Conservation (phyloP, 1,140 invertebrate genomes). For the Drosophila prosaltans region DNA sequence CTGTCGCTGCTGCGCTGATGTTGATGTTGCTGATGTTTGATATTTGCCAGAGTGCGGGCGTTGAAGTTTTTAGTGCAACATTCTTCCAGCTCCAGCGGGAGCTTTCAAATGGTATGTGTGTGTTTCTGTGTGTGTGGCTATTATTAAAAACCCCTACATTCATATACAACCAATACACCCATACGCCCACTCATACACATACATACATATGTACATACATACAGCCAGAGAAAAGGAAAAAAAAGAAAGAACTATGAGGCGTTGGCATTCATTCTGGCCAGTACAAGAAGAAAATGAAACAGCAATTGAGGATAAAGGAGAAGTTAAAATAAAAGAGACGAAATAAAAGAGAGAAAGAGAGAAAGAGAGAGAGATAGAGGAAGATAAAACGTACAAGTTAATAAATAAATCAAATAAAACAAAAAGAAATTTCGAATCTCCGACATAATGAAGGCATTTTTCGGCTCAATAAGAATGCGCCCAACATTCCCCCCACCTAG, state of each 20-base stretch:
- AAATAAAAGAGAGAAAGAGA: not conserved
- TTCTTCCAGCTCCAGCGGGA: slow-evolving; percentile 67
- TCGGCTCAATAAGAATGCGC: slow-evolving; percentile 4
- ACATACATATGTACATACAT: slow-evolving; percentile 31
- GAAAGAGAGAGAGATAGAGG: slow-evolving; percentile 2
- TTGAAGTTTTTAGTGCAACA: slow-evolving; percentile 79
- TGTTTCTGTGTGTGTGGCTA: slow-evolving; percentile 36
- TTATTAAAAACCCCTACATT: slow-evolving; percentile 69
- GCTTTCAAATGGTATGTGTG: slow-evolving; percentile 65
- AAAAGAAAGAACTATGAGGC: slow-evolving; percentile 63
- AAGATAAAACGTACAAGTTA: slow-evolving; percentile 28
- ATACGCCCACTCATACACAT: slow-evolving; percentile 16
- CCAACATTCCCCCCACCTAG: not conserved
- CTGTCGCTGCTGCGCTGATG: slow-evolving; percentile 6
- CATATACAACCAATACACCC: slow-evolving; percentile 17
- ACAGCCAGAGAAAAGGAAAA: slow-evolving; percentile 29
- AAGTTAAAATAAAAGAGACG: slow-evolving; percentile 11
- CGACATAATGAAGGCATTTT: slow-evolving; percentile 39
- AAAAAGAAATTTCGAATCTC: slow-evolving; percentile 23
- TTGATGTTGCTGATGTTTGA: slow-evolving; percentile 53
- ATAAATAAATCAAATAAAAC: slow-evolving; percentile 73
- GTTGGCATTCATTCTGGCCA: slow-evolving; percentile 73
- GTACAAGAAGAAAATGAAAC: slow-evolving; percentile 40
- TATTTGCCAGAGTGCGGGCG: slow-evolving; percentile 73
- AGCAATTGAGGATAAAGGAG: slow-evolving; percentile 23